phyloP scores from a whole-genome alignment of 1,140 invertebrate species.

The Zaprionus inermis region DNA sequence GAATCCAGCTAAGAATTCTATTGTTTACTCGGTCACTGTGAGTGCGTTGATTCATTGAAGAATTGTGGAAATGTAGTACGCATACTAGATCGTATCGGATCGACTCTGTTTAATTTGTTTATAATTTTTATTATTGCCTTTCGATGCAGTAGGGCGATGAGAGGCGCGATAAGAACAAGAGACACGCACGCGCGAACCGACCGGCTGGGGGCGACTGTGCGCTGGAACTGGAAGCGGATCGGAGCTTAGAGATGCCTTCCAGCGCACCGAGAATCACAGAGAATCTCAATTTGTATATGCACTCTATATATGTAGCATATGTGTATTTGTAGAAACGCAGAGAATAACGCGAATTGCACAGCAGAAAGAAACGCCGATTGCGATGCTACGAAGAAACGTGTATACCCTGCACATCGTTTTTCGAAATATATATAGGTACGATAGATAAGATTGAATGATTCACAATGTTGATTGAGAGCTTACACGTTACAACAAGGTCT shows the following conservation, averaged over 20 bases:
- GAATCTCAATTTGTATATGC: conserved; percentile 10
- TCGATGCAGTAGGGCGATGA: not conserved
- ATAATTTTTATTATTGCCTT: conserved; percentile 8
- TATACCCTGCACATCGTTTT: not conserved
- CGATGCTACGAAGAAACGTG: not conserved
- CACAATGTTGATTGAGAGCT: no score
- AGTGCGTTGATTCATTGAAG: not conserved
- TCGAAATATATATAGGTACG: no score
- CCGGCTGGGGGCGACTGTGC: conserved; percentile 45
- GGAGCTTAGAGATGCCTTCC: conserved; percentile 50
- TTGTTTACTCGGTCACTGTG: not conserved
- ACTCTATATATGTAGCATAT: not conserved
- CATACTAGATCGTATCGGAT: not conserved
- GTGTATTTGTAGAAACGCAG: not conserved
- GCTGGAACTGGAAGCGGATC: conserved; percentile 26
- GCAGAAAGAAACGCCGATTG: not conserved
- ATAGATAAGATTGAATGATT: no score
- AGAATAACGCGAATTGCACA: not conserved
- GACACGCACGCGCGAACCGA: not conserved
- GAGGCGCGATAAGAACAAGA: conserved; percentile 16
- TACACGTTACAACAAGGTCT: no score
- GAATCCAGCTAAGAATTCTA: conserved; percentile 1
- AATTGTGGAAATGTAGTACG: no score
- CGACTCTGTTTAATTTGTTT: not conserved
- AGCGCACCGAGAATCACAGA: conserved; percentile 26